Evolutionary conservation across 2,888 invertebrate genomes (phyloP).

Genomic region (Sarcophaga caerulescens): DNA sequence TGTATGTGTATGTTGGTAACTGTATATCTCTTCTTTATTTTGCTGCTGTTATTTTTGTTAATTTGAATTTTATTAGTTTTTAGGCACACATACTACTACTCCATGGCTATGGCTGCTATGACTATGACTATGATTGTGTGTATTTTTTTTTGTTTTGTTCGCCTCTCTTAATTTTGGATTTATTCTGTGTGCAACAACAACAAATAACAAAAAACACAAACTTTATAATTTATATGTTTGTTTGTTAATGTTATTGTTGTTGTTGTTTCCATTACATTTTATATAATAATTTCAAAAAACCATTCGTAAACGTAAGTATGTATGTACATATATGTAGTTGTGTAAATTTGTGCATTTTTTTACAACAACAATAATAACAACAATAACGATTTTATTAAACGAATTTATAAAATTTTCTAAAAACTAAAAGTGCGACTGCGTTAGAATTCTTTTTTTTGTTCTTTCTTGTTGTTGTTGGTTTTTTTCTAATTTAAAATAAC

Average conservation of each 20-base stretch:
- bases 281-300: conserved; percentile 59
- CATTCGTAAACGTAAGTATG: neutral
- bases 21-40: conserved; percentile 15
- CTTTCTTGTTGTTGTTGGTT: conserved; percentile 4
- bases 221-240: neutral
- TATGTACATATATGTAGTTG: neutral
- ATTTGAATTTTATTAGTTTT: conserved; percentile 80
- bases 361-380: conserved; percentile 20
- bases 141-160: conserved; percentile 4
- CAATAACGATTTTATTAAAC: conserved; percentile 44
- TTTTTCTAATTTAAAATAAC: conserved; percentile 36
- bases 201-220: no score
- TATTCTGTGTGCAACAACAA: neutral
- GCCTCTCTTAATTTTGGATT: conserved; percentile 7
- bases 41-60: conserved; percentile 71
- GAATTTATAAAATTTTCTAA: conserved; percentile 67
- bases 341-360: conserved; percentile 37
- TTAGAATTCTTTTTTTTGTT: conserved; percentile 74
- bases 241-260: conserved; percentile 64
- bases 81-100: conserved; percentile 71
- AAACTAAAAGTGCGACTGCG: conserved; percentile 77
- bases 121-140: conserved; percentile 44
- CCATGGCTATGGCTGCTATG: conserved; percentile 50
- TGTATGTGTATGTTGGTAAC: neutral
- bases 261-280: conserved; percentile 64